Evolutionary conservation across 2,113 vertebrate genomes (phyloP), one percentile per base, ranked within the genome.

Genomic region (Erpornis zantholeuca): DNA sequence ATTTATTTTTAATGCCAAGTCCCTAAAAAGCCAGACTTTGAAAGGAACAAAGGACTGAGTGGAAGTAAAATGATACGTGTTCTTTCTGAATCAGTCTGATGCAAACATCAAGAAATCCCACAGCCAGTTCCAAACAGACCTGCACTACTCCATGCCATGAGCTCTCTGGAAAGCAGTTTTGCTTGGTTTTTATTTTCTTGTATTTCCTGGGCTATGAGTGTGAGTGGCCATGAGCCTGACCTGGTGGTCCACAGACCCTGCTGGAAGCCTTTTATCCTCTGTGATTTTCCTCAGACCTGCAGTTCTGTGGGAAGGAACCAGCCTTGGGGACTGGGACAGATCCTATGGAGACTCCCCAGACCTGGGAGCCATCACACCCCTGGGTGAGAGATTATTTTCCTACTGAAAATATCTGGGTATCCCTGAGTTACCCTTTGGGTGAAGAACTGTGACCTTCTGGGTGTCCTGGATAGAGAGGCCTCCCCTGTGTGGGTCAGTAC

Each of bases 1-100:
- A 53, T 94, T 89, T 95, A 38, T 91, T 96, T 91, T 89, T 94
- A 90, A 91, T 87, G 40, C 24, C 4, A 19, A 80, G 86, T 76
- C 75, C 57, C 70, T 87, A 86, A 90, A 94, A 94, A 92, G 27
- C 18, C 72, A 73, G 77, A 44, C 68, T 94, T 91, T 95, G 69
- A 81, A 82, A 84, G 52, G 66, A 94, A 35, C 56, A 24, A 45
- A 78, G 18, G 91, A 56, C 35, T 75, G 65, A 86, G 53, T 42
- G 72, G 68, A 95, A 77, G 35, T n/a, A 61, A 79, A 88, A 66
- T 36, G 81, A 60, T 70, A 38, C 1, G 13, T 92, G 89, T 59
- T 84, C 77, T 70, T 66, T 91, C 59, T 92, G 33, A 94, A 33
- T 75, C 5, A 6, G 36, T 68, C 81, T 73, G 69, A 88, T 3